A percentile compares a stretch with the other conserved stretches of the same genome.
These are phyloP conservation scores for Idaea straminata DNA, from an alignment of 2,888 invertebrate genomes.

Conservation along the genomic window DNA sequence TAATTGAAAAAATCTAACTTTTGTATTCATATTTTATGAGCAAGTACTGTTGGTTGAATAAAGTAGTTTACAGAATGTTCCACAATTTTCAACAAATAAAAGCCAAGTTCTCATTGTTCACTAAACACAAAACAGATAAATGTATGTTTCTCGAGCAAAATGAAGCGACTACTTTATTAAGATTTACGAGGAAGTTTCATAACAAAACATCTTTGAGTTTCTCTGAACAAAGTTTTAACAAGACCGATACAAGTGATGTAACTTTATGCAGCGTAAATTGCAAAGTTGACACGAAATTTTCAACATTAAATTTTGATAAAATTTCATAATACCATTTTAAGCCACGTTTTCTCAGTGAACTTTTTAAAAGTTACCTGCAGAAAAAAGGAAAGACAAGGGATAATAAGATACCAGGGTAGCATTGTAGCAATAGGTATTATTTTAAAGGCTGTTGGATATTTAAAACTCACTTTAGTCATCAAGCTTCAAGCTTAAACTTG, in stretches of 20 bases:
- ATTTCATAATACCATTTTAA: background rate
- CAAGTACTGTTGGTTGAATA: no score
- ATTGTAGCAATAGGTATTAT: no score
- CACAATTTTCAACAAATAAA: background rate
- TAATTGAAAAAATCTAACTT: no score
- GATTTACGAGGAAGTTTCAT: slow-evolving; percentile 3
- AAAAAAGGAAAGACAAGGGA: no score
- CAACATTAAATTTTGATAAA: background rate
- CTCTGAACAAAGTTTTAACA: slow-evolving; percentile 16
- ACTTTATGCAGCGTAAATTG: slow-evolving; percentile 13
- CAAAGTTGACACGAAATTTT: background rate
- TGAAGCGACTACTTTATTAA: slow-evolving; percentile 4
- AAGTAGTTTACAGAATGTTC: background rate
- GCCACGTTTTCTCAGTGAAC: background rate
- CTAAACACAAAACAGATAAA: slow-evolving; percentile 1
- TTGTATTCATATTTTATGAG: no score
- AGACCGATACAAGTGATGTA: slow-evolving; percentile 18
- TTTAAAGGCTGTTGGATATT: no score
- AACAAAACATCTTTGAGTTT: slow-evolving; percentile 10
- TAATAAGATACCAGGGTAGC: no score
- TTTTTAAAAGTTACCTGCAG: background rate
- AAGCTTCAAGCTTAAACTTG: background rate
- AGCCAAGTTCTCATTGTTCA: background rate
- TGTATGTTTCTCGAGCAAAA: background rate
- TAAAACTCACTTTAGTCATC: background rate